Percentiles rank a stretch among this genome's conserved stretches.
These are phyloP conservation scores for Merops nubicus DNA, from an alignment of 2,113 vertebrate genomes.

Conservation along the genomic window DNA sequence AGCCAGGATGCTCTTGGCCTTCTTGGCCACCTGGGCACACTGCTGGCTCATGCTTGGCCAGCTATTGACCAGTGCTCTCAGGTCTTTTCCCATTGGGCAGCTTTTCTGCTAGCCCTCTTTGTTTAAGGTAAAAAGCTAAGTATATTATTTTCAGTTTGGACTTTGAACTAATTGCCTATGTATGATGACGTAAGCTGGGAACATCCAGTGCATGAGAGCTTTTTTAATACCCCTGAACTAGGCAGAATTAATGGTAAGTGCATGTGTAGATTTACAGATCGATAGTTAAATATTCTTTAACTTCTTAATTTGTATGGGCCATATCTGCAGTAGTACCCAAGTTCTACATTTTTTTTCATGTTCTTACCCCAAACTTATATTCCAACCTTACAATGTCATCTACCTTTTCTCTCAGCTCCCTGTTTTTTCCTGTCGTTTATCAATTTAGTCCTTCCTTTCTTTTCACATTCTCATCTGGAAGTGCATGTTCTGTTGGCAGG, in stretches of 20 bases:
- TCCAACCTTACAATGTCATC: accelerated
- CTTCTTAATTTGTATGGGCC: not conserved
- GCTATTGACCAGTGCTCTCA: too few species aligned
- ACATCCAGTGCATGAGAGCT: not conserved
- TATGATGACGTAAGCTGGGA: not conserved
- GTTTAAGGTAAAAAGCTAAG: not conserved
- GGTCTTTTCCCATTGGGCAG: too few species aligned
- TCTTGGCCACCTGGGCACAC: too few species aligned
- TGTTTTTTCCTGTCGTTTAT: not conserved
- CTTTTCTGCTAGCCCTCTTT: not conserved
- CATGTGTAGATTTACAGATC: not conserved
- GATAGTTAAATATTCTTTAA: not conserved
- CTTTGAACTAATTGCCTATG: not conserved
- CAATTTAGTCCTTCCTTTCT: not conserved
- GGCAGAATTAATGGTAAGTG: not conserved
- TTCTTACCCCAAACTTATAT: not conserved
- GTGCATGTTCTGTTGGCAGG: not conserved
- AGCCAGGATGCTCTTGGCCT: too few species aligned
- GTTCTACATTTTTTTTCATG: not conserved
- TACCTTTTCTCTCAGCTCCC: not conserved
- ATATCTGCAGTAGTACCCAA: not conserved
- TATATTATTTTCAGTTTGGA: not conserved
- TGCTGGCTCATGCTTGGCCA: too few species aligned
- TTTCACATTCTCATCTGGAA: slow-evolving; percentile 17
- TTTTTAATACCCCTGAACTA: not conserved